phyloP scores from a whole-genome alignment of 92 coral and sea anemone species.

The Porites cylindrica region DNA sequence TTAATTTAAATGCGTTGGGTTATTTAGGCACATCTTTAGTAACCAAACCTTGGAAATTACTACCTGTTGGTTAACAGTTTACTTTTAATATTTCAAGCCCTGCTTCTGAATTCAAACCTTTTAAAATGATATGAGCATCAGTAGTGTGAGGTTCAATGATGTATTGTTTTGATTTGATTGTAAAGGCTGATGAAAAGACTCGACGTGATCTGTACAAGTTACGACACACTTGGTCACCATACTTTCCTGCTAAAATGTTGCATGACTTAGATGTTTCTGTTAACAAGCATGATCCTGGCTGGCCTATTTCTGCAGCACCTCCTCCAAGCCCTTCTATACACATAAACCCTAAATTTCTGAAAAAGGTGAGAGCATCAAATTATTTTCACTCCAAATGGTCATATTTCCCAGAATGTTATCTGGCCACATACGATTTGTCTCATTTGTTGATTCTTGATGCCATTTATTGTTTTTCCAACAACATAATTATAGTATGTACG shows the following conservation, averaged over 20 bases:
- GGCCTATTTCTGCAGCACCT: conserved; percentile 92
- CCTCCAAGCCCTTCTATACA: conserved; percentile 98
- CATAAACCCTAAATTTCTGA: conserved; percentile 92
- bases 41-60: too few species aligned
- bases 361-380: conserved; percentile 63
- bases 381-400: background rate
- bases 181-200: conserved; percentile 93
- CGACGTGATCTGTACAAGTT: conserved; percentile 93
- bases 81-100: too few species aligned
- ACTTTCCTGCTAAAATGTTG: conserved; percentile 83
- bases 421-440: too few species aligned
- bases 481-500: too few species aligned
- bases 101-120: too few species aligned
- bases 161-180: background rate
- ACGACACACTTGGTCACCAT: conserved; percentile 94
- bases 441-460: too few species aligned
- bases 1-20: too few species aligned
- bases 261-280: conserved; percentile 92
- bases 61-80: too few species aligned
- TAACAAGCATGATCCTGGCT: conserved; percentile 88
- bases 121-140: too few species aligned
- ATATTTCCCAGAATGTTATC: background rate
- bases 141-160: too few species aligned
- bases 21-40: too few species aligned
- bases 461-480: too few species aligned